Conservation (phyloP, 2,113 vertebrate genomes). For the Lota lota region DNA sequence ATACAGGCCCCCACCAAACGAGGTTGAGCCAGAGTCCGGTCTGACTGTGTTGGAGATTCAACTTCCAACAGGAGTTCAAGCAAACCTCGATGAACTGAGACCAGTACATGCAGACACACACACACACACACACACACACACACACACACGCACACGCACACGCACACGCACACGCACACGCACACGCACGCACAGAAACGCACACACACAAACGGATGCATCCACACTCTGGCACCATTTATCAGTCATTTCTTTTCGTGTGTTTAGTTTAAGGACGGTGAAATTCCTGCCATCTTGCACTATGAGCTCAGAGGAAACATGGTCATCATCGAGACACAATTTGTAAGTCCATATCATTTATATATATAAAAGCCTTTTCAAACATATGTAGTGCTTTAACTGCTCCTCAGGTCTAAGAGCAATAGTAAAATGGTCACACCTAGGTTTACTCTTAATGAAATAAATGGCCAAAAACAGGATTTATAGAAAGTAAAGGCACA, state of each 20-base stretch:
- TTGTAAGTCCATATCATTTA: slow-evolving; percentile 65
- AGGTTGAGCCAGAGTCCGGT: slow-evolving; percentile 68
- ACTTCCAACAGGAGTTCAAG: slow-evolving; percentile 81
- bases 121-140: neutral
- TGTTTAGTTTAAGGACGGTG: slow-evolving; percentile 74
- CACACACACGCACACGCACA: neutral
- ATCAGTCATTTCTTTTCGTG: no score
- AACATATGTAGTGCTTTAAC: neutral
- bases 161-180: neutral
- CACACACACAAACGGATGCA: neutral
- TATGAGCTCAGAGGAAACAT: slow-evolving; percentile 79
- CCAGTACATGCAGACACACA: slow-evolving; percentile 46
- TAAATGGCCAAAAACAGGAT: no score
- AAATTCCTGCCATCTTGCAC: slow-evolving; percentile 75
- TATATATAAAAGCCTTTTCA: neutral
- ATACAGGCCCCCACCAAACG: slow-evolving; percentile 31
- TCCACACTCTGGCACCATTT: neutral
- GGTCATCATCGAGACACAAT: slow-evolving; percentile 79
- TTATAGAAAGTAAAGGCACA: no score
- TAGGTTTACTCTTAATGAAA: no score
- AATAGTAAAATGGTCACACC: no score
- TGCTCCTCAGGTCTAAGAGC: no score
- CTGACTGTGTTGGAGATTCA: slow-evolving; percentile 88
- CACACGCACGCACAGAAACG: neutral
- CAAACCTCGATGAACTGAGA: slow-evolving; percentile 73